Evolutionary conservation across 2,888 invertebrate genomes (phyloP).

Genomic region (Merodon equestris): DNA sequence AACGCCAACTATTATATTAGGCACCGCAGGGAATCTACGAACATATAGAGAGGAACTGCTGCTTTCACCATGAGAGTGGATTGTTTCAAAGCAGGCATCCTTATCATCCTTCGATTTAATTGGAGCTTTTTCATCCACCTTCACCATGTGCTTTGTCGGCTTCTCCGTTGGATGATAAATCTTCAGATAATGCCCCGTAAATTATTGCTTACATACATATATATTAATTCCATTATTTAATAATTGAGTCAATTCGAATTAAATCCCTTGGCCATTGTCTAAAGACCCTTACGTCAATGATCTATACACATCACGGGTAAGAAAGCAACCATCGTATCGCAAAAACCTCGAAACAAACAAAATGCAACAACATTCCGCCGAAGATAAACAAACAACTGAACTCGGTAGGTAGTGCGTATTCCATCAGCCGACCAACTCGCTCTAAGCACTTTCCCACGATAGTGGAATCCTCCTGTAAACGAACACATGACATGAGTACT

Average conservation of each 20-base stretch:
- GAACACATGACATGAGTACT: slow-evolving; percentile 21
- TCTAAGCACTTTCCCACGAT: slow-evolving; percentile 58
- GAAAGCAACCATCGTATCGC: slow-evolving; percentile 3
- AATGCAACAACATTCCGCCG: slow-evolving; percentile 8
- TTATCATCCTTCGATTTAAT: too few species aligned
- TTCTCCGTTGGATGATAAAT: slow-evolving; percentile 23
- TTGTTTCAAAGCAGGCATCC: too few species aligned
- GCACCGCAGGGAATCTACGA: too few species aligned
- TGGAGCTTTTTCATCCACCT: too few species aligned
- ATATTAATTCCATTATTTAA: too few species aligned
- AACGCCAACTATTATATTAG: too few species aligned
- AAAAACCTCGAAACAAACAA: slow-evolving; percentile 34
- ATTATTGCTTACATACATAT: too few species aligned
- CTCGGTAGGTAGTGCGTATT: slow-evolving; percentile 27
- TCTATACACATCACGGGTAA: slow-evolving; percentile 5
- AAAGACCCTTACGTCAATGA: neutral
- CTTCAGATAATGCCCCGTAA: neutral
- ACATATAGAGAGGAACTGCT: too few species aligned
- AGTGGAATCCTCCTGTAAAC: slow-evolving; percentile 9
- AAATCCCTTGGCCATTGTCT: neutral
- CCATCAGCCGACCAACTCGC: slow-evolving; percentile 7
- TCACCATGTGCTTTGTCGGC: too few species aligned
- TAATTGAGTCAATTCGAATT: slow-evolving; percentile 11
- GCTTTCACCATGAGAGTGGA: too few species aligned
- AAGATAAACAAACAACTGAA: slow-evolving; percentile 34